Conservation (phyloP, 2,113 vertebrate genomes). For the Paedocypris sp. region DNA sequence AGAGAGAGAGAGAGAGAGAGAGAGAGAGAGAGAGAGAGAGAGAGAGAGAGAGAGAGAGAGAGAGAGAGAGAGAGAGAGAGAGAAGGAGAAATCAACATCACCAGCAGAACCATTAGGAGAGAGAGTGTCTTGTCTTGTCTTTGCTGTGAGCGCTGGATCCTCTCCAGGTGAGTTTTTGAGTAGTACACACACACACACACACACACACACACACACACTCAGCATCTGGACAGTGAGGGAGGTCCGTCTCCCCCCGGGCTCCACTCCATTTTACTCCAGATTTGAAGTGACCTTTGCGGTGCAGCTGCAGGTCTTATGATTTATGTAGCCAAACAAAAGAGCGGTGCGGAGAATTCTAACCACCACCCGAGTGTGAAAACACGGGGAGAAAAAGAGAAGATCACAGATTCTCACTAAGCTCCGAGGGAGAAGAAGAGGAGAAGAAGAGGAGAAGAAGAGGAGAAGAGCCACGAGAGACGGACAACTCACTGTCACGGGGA, state of each 20-base stretch:
- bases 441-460: not conserved
- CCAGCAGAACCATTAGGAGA: not conserved
- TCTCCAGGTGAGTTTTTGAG: constrained; percentile 29
- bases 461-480: not conserved
- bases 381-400: constrained; percentile 2
- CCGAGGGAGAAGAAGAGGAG: not conserved
- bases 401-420: not conserved
- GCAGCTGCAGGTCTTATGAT: constrained; percentile 42
- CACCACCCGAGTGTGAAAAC: not conserved
- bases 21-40: too few relatives aligned
- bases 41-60: too few relatives aligned
- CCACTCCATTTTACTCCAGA: constrained; percentile 38
- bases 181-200: constrained; percentile 4
- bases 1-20: too few relatives aligned
- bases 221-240: not conserved
- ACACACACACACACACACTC: not conserved
- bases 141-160: constrained; percentile 16
- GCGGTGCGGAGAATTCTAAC: constrained; percentile 29
- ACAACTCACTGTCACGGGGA: too few relatives aligned
- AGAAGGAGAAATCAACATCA: too few relatives aligned
- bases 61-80: too few relatives aligned
- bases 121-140: not conserved
- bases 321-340: constrained; percentile 40
- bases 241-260: constrained; percentile 32
- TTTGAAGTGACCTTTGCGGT: constrained; percentile 40